These are phyloP conservation scores for Bovichtus variegatus DNA, from an alignment of 2,797 vertebrate genomes.

Conservation along the genomic window DNA sequence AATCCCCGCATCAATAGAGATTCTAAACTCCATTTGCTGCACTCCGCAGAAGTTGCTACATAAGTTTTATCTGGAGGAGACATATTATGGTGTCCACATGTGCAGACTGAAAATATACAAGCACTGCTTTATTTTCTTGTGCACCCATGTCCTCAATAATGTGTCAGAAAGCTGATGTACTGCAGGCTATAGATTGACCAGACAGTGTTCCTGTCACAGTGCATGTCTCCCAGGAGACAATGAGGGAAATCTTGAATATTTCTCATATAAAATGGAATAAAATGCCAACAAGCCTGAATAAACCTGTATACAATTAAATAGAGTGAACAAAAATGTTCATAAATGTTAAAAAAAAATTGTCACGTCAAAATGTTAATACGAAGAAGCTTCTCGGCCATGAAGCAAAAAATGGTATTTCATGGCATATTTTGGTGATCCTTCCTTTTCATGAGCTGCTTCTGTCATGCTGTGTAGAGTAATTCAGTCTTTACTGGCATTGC, in stretches of 20 bases:
- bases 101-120: constrained; percentile 25
- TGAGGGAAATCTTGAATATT: constrained; percentile 6
- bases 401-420: neutral
- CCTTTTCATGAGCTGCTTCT: neutral
- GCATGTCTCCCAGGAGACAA: constrained; percentile 4
- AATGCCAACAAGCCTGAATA: constrained; percentile 9
- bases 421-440: neutral
- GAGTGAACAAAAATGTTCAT: neutral
- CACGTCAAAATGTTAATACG: neutral
- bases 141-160: constrained; percentile 24
- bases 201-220: constrained; percentile 39
- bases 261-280: constrained; percentile 7
- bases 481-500: neutral
- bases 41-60: constrained; percentile 31
- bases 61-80: constrained; percentile 30
- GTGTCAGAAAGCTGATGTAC: constrained; percentile 42
- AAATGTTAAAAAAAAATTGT: neutral
- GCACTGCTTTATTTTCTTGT: constrained; percentile 15
- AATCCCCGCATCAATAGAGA: constrained; percentile 47
- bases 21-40: constrained; percentile 48
- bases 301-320: neutral
- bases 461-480: neutral
- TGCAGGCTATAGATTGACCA: constrained; percentile 46
- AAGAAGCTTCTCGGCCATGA: neutral
- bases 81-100: constrained; percentile 25